phyloP scores from a whole-genome alignment of 2,113 vertebrate genomes.

The Heterotilapia buettikoferi region DNA sequence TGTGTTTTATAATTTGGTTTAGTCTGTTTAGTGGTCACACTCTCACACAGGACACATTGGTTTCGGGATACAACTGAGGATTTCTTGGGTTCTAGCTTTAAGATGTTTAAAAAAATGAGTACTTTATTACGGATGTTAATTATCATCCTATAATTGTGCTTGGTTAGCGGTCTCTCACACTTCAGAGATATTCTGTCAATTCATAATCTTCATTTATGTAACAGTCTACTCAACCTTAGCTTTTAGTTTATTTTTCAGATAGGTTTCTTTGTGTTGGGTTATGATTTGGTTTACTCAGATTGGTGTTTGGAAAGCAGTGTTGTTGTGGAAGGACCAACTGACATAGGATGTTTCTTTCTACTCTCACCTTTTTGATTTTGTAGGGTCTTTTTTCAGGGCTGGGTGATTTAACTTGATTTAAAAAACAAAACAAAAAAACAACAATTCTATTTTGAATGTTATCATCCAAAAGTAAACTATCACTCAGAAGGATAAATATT shows the following conservation, averaged over 20 bases:
- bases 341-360: neutral
- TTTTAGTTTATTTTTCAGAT: neutral
- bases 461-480: neutral
- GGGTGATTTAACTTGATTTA: neutral
- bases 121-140: neutral
- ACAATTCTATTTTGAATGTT: neutral
- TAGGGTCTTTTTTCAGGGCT: neutral
- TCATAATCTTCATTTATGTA: neutral
- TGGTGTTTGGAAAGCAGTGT: neutral
- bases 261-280: neutral
- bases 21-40: neutral
- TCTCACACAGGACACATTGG: neutral
- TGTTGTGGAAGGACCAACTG: neutral
- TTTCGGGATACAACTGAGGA: neutral
- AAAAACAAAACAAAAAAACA: neutral
- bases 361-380: neutral
- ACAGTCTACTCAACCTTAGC: neutral
- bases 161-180: neutral
- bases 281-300: neutral
- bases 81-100: neutral
- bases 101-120: neutral
- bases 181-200: neutral
- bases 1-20: neutral
- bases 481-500: neutral
- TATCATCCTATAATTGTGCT: neutral